Conservation (phyloP, 2,797 vertebrate species). For the Amniataba percoides region DNA sequence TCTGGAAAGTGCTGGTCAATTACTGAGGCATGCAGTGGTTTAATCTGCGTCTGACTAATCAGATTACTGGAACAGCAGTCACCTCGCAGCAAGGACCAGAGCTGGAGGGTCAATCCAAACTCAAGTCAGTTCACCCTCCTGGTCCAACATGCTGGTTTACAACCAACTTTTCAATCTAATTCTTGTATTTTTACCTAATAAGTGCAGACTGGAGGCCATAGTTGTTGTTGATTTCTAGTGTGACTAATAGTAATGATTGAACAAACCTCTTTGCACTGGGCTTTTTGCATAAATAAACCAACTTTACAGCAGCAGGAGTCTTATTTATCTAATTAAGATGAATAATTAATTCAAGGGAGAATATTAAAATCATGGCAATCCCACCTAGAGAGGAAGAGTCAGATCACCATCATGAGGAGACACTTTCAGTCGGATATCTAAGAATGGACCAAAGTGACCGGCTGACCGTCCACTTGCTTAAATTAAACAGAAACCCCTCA, state of each 20-base stretch:
- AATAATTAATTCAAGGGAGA: no score
- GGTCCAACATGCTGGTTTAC: neutral
- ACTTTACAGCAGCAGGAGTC: neutral
- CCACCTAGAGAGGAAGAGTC: no score
- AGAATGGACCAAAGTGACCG: neutral
- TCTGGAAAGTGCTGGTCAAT: conserved; percentile 28
- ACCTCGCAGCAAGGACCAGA: conserved; percentile 17
- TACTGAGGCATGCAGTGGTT: conserved; percentile 44
- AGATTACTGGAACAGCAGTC: conserved; percentile 69
- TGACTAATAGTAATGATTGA: neutral
- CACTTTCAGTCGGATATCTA: neutral
- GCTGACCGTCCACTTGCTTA: neutral
- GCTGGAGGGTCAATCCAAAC: neutral
- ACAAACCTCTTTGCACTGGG: neutral
- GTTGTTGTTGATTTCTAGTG: neutral
- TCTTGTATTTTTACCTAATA: neutral
- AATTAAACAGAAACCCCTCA: neutral
- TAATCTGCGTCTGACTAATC: conserved; percentile 65
- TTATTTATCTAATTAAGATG: neutral
- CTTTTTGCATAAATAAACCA: neutral
- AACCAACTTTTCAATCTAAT: neutral
- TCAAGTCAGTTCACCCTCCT: neutral
- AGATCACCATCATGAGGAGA: neutral
- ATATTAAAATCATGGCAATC: no score
- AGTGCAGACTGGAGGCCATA: neutral